Base-by-base conservation (phyloP, 2,888 invertebrate genomes). In the Amphipyra berbera region DNA sequence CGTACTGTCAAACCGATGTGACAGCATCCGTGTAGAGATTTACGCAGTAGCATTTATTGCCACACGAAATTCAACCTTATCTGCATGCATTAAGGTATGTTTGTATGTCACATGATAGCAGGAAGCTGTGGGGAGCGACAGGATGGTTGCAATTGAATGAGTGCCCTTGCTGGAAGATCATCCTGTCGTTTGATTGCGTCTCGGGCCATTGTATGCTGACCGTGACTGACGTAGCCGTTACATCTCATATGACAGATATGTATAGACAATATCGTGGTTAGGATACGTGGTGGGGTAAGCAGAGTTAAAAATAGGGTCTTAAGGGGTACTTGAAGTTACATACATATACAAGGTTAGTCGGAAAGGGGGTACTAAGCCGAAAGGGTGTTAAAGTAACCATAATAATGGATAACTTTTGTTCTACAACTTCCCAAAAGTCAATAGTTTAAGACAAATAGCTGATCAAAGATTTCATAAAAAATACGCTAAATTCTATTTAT, bases 81-180 rank as follows among this genome's bases (percentile, higher is more conserved):
- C 0, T 0, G 21, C 7, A 50, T 21, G 5, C 8, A 0, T 2
- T 85, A 84, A 76, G 79, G 76, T 76, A 52, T 50, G 46, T 52
- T 1, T 45, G 47, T 41, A 42, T 53, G 68, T 48, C 21, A 47
- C 61, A 59, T 58, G 59, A 62, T 67, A 75, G 79, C 83, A 90
- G 88, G 91, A 90, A 90, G 81, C 50, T 50, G 76, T 69, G 88
- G 89, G 91, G 82, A 84, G 72, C 67, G 76, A 83, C 93, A 93
- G 93, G 93, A 94, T 89, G 91, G 78, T 66, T 78, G 76, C 91
- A 91, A 92, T 94, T 93, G 93, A 80, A 81, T 83, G 81, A 85
- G 86, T 87, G 91, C 91, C 93, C 93, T 93, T 92, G 92, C 77
- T 70, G 66, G 76, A 73, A 83, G 88, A 88, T 87, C 89, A 90